Percentiles rank a stretch among this genome's conserved stretches.
Conservation (phyloP, 2,888 invertebrate genomes). For the Lithophane semibrunnea region DNA sequence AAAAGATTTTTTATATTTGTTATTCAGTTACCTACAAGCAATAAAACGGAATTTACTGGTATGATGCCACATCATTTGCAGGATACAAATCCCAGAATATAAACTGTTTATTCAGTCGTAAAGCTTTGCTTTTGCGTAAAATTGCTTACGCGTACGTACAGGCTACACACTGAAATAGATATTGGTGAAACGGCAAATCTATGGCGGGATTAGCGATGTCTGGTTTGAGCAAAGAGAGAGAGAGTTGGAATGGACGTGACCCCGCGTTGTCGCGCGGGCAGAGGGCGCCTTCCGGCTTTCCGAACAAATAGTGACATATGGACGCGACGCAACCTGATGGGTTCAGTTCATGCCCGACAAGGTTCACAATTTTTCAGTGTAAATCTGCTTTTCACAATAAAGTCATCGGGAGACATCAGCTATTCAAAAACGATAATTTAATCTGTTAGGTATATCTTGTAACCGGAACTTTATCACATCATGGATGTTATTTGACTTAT, state of each 20-base stretch:
- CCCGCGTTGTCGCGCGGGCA: too few species aligned
- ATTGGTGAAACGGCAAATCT: neutral
- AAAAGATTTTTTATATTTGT: neutral
- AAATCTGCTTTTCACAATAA: neutral
- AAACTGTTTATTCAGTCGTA: slow-evolving; percentile 45
- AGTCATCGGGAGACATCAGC: neutral
- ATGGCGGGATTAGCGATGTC: slow-evolving; percentile 1
- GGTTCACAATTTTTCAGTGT: neutral
- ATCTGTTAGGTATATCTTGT: neutral
- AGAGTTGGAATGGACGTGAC: neutral
- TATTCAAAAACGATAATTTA: neutral
- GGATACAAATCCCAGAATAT: slow-evolving; percentile 31
- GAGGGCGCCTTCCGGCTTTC: too few species aligned
- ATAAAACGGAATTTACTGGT: slow-evolving; percentile 14
- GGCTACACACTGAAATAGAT: slow-evolving; percentile 1
- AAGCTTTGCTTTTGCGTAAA: slow-evolving; percentile 11
- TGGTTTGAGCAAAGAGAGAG: slow-evolving; percentile 6
- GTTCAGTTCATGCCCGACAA: neutral
- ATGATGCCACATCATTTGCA: slow-evolving; percentile 26
- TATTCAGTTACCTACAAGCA: slow-evolving; percentile 1
- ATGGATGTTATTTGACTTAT: neutral
- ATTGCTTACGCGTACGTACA: slow-evolving; percentile 13
- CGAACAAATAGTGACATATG: too few species aligned
- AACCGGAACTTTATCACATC: neutral
- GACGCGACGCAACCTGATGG: too few species aligned